Evolutionary conservation across 2,113 vertebrate genomes (phyloP).

Genomic region (Tupaia chinensis): DNA sequence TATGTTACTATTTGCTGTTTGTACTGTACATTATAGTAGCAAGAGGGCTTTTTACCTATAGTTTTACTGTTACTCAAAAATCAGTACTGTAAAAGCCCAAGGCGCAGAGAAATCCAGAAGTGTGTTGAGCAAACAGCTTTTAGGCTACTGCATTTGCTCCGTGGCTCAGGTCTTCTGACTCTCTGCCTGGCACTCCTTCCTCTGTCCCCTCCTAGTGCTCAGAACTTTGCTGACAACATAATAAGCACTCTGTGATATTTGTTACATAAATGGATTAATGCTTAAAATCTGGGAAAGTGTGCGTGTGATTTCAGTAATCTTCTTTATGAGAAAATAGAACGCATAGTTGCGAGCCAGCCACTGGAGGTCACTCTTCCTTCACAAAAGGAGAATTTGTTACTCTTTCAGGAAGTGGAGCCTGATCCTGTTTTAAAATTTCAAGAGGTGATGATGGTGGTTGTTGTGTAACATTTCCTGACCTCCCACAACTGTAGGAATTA

Average conservation of each 20-base stretch:
- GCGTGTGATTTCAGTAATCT: neutral
- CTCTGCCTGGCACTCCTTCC: neutral
- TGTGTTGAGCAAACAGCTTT: neutral
- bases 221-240: neutral
- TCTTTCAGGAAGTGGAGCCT: neutral
- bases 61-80: neutral
- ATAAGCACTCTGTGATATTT: neutral
- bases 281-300: neutral
- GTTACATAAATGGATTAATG: neutral
- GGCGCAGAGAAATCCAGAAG: neutral
- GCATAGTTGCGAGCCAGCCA: constrained; percentile 54
- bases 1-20: neutral
- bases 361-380: constrained; percentile 81
- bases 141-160: neutral
- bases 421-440: neutral
- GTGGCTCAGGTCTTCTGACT: neutral
- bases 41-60: rapidly evolving
- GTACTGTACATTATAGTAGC: neutral
- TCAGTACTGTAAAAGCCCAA: neutral
- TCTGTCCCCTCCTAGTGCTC: neutral
- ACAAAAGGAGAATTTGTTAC: neutral
- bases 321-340: neutral
- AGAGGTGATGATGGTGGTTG: neutral
- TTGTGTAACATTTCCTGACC: neutral
- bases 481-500: neutral